Evolutionary conservation across 2,113 vertebrate species (phyloP), one percentile per base, ranked within the genome.

Genomic region (Thamnophis sirtalis): DNA sequence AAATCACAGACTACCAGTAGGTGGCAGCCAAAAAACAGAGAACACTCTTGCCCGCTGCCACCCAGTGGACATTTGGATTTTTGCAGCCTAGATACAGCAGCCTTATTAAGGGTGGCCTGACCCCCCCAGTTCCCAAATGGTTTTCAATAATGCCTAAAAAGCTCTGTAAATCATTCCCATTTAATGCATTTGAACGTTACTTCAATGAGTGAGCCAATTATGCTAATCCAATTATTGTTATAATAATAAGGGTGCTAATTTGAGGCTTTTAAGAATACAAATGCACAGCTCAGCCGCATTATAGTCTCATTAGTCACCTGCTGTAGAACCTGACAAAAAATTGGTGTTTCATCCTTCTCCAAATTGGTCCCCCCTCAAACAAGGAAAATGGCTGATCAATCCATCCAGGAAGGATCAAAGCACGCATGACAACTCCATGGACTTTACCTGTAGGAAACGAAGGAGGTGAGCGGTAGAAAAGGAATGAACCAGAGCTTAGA

Each of bases 221-320:
- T 93, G 92, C 60, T 95, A 95, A 96, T 94, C 87, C 17, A 85
- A 95, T 94, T 92, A 93, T 94, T 96, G 93, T 95, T 94, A 48
- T 89, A 94, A 94, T 97, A 93, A 95, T 96, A 96, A 96, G 88
- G 7, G 43, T 63, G 89, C 50, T 96, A 94, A 96, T 96, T 93
- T 95, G 90, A 91, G 87, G 48, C 92, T 95, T 95, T 87, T 80
- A 94, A 93, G 94, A 93, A 94, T 94, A 93, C 73, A 93, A 91
- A 92, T 58, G 89, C 60, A 87, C 73, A 86, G 89, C 90, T 96
- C 54, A 10, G 94, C 93, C 94, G 92, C 91, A 17, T 84, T 91
- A 80, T 10, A 1, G 93, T 94, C 92, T 95, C 53, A n/a, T 94
- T 94, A 95, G 93, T 92, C 38, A 85, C 93, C 94, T 90, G 56